Percentiles rank a stretch among this genome's conserved stretches.
Conservation (phyloP, 2,888 invertebrate species). For the Microctonus brassicae region DNA sequence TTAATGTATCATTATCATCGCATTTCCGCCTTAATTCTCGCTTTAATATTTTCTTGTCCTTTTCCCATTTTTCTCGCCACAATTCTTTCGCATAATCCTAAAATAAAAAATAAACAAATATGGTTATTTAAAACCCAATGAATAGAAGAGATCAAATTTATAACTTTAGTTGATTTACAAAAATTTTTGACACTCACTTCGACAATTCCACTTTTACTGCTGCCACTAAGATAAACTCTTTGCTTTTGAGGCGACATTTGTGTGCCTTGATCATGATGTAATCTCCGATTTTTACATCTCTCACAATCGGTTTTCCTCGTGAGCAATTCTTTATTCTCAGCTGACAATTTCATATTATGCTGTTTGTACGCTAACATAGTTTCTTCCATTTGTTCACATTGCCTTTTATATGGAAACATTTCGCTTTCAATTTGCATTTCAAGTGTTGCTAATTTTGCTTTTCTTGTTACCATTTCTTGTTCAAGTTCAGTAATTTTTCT, state of each 20-base stretch:
- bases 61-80: conserved; percentile 72
- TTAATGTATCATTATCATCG: conserved; percentile 54
- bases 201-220: conserved; percentile 52
- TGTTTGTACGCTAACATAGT: conserved; percentile 46
- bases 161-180: neutral
- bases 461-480: conserved; percentile 56
- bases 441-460: conserved; percentile 58
- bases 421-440: conserved; percentile 59
- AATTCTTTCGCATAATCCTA: conserved; percentile 51
- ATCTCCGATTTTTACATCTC: conserved; percentile 50
- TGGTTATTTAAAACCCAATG: neutral
- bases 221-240: conserved; percentile 45
- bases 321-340: conserved; percentile 51
- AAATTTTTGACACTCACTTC: conserved; percentile 52
- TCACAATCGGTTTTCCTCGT: conserved; percentile 54
- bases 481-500: conserved; percentile 55
- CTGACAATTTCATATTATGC: conserved; percentile 48
- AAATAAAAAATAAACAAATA: neutral
- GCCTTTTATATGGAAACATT: conserved; percentile 59
- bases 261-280: conserved; percentile 52
- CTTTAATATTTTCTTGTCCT: conserved; percentile 70
- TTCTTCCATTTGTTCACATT: conserved; percentile 59
- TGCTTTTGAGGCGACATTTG: conserved; percentile 54
- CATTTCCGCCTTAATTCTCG: conserved; percentile 71
- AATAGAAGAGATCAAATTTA: neutral